Percentiles rank a stretch among this genome's conserved stretches.
These are phyloP conservation scores for Pyrocoelia pectoralis DNA, from an alignment of 2,888 invertebrate genomes.

Conservation along the genomic window DNA sequence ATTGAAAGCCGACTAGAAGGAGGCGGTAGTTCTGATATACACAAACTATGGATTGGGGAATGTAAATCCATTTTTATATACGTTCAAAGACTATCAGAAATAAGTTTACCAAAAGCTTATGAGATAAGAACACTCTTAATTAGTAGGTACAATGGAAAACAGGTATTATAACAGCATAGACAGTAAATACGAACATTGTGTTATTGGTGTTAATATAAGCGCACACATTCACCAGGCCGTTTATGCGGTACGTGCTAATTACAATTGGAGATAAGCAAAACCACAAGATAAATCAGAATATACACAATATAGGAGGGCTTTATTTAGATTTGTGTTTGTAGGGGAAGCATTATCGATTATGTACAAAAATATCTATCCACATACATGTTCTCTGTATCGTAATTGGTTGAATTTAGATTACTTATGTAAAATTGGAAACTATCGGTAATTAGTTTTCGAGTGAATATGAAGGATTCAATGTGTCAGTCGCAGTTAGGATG, in stretches of 20 bases:
- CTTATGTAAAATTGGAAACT: not conserved
- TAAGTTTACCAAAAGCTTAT: no score
- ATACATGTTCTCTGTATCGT: not conserved
- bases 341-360: conserved; percentile 27
- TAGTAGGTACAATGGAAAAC: not conserved
- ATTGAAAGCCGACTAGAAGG: no score
- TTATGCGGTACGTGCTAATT: conserved; percentile 49
- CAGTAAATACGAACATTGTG: conserved; percentile 34
- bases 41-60: no score
- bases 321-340: conserved; percentile 32
- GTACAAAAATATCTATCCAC: conserved; percentile 5
- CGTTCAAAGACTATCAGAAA: no score
- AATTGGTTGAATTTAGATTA: not conserved
- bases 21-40: no score
- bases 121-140: no score
- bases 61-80: no score
- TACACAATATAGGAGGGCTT: conserved; percentile 40
- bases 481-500: conserved; percentile 20
- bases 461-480: conserved; percentile 8
- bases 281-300: conserved; percentile 48
- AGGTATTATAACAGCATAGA: not conserved
- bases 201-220: conserved; percentile 44
- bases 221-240: conserved; percentile 44
- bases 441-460: not conserved
- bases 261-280: conserved; percentile 50